Percentiles rank a stretch among this genome's conserved stretches.
Evolutionary conservation across 2,888 invertebrate species (phyloP).

Genomic region (Portevinia maculata): DNA sequence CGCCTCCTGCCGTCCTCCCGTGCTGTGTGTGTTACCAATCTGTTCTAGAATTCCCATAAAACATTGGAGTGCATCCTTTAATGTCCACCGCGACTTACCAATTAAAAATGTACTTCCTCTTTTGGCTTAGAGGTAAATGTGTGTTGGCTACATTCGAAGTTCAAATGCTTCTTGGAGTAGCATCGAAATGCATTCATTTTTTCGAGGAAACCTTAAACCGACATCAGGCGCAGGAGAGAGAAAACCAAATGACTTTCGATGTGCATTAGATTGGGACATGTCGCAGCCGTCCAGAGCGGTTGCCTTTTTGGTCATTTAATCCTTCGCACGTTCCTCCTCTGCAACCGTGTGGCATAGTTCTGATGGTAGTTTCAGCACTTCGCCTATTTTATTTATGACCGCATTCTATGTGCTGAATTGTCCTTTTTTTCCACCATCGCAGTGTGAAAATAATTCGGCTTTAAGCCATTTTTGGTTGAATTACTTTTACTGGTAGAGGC

Average conservation of each 20-base stretch:
- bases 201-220: slow-evolving; percentile 28
- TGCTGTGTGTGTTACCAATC: slow-evolving; percentile 11
- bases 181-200: slow-evolving; percentile 54
- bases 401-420: slow-evolving; percentile 65
- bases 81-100: slow-evolving; percentile 69
- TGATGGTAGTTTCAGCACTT: slow-evolving; percentile 46
- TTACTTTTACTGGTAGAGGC: slow-evolving; percentile 32
- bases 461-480: slow-evolving; percentile 71
- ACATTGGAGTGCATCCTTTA: slow-evolving; percentile 68
- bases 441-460: slow-evolving; percentile 74
- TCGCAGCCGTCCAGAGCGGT: slow-evolving; percentile 42
- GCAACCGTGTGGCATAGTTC: neutral
- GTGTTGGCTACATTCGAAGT: neutral
- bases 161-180: slow-evolving; percentile 24
- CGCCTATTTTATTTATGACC: slow-evolving; percentile 71
- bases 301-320: slow-evolving; percentile 56
- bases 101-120: slow-evolving; percentile 73
- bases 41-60: slow-evolving; percentile 71
- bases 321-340: slow-evolving; percentile 14
- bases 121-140: slow-evolving; percentile 30
- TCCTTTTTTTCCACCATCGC: slow-evolving; percentile 22
- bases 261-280: slow-evolving; percentile 72
- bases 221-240: slow-evolving; percentile 12
- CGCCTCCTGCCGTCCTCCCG: neutral
- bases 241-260: slow-evolving; percentile 51